Base-by-base conservation (phyloP, 1,140 invertebrate species). In the Nixonia krombeini region DNA sequence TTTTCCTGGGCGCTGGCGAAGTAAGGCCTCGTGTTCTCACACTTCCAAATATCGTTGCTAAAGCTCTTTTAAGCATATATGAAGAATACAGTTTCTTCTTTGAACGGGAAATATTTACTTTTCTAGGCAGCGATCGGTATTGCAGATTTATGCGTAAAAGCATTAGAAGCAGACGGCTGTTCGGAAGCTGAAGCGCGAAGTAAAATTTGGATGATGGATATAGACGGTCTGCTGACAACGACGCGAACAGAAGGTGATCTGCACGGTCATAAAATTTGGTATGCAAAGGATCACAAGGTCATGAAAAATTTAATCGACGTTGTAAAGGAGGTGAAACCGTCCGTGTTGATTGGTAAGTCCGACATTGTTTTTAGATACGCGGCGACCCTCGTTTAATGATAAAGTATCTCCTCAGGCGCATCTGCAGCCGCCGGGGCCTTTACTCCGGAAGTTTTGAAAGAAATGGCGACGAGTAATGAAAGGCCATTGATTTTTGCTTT, bases 1-100 rank as follows among this genome's bases (percentile, higher is more conserved):
- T 97, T 10, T 98, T 98, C 81, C 88, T 96, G 16, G 96, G 96
- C 13, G 96, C 96, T 64, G 96, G 96, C 47, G 94, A 94, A 84
- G 90, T 90, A 78, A 75, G 74, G n/a, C n/a, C n/a, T n/a, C n/a
- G n/a, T n/a, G n/a, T n/a, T n/a, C n/a, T n/a, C n/a, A 67, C 37
- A 50, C 45, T 31, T 55, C 61, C 68, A n/a, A n/a, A n/a, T n/a
- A n/a, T n/a, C n/a, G n/a, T n/a, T n/a, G n/a, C n/a, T 57, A 18
- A 37, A 52, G 15, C 40, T 52, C 10, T 35, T 12, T 49, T 10
- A 49, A 26, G 21, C 25, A 21, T 26, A 42, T n/a, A 31, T 23
- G 7, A 18, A n/a, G n/a, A n/a, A n/a, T n/a, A n/a, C n/a, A n/a
- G n/a, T n/a, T n/a, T n/a, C n/a, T 28, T 51, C 31, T 3, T 31